Evolutionary conservation across 2,888 invertebrate genomes (phyloP).

Genomic region (Rhagophthalmus giganteus): DNA sequence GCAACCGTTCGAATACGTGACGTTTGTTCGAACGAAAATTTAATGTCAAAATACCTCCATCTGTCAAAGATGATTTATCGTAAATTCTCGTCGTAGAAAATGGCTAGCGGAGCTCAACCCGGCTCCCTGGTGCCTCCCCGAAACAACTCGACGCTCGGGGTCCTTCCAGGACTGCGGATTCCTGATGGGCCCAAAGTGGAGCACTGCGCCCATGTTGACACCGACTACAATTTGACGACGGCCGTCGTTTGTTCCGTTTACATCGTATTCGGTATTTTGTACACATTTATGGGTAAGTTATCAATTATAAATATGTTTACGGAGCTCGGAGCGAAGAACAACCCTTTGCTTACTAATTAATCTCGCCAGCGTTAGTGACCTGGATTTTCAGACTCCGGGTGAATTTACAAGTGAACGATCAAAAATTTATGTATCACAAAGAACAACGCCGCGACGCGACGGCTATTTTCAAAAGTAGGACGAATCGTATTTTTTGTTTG

Average conservation of each 20-base stretch:
- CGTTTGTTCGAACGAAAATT: too few species aligned
- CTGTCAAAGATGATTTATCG: too few species aligned
- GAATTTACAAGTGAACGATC: slow-evolving; percentile 21
- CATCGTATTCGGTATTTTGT: slow-evolving; percentile 80
- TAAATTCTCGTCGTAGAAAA: too few species aligned
- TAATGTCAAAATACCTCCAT: too few species aligned
- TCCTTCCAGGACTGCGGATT: slow-evolving; percentile 44
- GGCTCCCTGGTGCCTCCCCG: slow-evolving; percentile 60
- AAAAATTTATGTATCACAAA: slow-evolving; percentile 15
- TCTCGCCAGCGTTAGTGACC: slow-evolving; percentile 11
- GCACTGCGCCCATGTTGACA: slow-evolving; percentile 61
- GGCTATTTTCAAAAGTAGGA: too few species aligned
- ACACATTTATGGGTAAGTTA: slow-evolving; percentile 78
- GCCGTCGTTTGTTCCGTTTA: slow-evolving; percentile 72
- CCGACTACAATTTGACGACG: slow-evolving; percentile 67
- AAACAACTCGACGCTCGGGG: slow-evolving; percentile 55
- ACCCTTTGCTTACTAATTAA: background rate
- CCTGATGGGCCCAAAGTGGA: slow-evolving; percentile 55
- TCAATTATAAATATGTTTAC: background rate
- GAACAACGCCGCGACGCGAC: background rate
- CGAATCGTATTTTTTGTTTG: too few species aligned
- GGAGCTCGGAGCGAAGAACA: background rate
- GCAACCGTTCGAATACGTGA: too few species aligned
- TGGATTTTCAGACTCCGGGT: slow-evolving; percentile 9
- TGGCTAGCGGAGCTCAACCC: slow-evolving; percentile 60